phyloP scores from a whole-genome alignment of 2,113 vertebrate genomes.

The Galeopterus variegatus region DNA sequence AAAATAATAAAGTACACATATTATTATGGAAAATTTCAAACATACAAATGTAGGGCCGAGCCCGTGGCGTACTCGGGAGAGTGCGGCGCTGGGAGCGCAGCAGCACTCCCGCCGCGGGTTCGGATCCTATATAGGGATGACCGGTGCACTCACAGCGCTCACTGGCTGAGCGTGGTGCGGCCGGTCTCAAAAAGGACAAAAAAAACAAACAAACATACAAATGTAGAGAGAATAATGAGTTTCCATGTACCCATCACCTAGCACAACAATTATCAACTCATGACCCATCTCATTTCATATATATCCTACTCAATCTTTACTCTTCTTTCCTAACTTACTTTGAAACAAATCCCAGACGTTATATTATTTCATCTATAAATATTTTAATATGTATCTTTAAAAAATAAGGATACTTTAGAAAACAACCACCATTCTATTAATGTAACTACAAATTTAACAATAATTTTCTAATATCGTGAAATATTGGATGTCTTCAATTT shows the following conservation, averaged over 20 bases:
- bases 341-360: background rate
- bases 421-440: background rate
- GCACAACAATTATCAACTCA: background rate
- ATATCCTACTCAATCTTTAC: background rate
- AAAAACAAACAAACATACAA: background rate
- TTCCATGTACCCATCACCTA: background rate
- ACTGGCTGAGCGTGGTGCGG: too few relatives aligned
- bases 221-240: background rate
- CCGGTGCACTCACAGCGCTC: too few relatives aligned
- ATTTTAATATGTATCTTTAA: background rate
- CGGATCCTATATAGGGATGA: too few relatives aligned
- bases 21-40: slow-evolving; percentile 14
- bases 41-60: background rate
- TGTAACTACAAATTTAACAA: background rate
- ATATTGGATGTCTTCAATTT: background rate
- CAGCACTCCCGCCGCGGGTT: too few relatives aligned
- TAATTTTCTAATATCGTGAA: background rate
- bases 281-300: background rate
- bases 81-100: too few relatives aligned
- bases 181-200: too few relatives aligned
- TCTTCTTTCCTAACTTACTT: slow-evolving; percentile 16
- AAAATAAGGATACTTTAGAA: background rate
- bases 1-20: background rate
- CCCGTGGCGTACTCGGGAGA: too few relatives aligned
- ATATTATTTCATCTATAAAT: background rate